A percentile compares a stretch with the other conserved stretches of the same genome.
Evolutionary conservation across 2,888 invertebrate genomes (phyloP).

Genomic region (Mechanitis messenoides): DNA sequence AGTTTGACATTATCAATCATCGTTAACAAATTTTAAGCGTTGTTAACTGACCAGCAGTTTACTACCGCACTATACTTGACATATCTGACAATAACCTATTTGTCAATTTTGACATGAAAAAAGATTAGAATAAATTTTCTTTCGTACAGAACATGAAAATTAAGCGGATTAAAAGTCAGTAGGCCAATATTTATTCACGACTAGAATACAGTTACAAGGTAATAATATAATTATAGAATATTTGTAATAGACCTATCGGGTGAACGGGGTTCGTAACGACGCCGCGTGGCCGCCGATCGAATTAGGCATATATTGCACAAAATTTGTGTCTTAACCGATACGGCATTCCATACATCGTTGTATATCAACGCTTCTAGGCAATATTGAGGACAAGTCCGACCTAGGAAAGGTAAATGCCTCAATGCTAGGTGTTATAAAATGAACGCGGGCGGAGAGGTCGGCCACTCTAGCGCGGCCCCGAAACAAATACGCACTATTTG

Average conservation of each 20-base stretch:
- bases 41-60: conserved; percentile 15
- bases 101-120: conserved; percentile 10
- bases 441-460: conserved; percentile 61
- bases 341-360: conserved; percentile 62
- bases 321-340: conserved; percentile 60
- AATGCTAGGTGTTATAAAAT: conserved; percentile 56
- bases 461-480: conserved; percentile 65
- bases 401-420: conserved; percentile 74
- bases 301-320: conserved; percentile 61
- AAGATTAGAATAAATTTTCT: not conserved
- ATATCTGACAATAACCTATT: conserved; percentile 15
- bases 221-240: conserved; percentile 22
- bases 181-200: not conserved
- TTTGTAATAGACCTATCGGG: conserved; percentile 34
- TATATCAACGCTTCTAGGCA: conserved; percentile 66
- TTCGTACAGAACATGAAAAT: not conserved
- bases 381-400: conserved; percentile 72
- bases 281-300: conserved; percentile 35
- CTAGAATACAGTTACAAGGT: conserved; percentile 14
- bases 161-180: not conserved
- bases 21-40: conserved; percentile 26
- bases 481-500: conserved; percentile 67
- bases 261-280: conserved; percentile 41
- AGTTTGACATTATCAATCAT: conserved; percentile 28
- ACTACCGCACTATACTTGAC: conserved; percentile 16